Evolutionary conservation across 2,888 invertebrate genomes (phyloP).

Genomic region (Eupithecia inturbata): DNA sequence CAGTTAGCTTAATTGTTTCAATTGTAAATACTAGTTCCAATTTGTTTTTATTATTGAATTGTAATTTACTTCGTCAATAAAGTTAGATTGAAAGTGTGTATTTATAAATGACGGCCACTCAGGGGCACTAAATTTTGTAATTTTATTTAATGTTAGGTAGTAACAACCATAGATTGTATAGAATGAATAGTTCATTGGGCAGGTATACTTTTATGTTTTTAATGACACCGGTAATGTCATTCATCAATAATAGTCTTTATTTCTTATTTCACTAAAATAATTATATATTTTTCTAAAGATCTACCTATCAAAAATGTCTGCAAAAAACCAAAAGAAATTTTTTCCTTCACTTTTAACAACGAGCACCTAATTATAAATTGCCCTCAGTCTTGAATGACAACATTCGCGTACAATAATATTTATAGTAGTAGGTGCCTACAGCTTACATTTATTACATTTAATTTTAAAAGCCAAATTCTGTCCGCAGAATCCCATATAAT

Average conservation of each 20-base stretch:
- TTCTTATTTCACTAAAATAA: too few relatives aligned
- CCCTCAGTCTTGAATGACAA: not conserved
- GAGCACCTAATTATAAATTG: not conserved
- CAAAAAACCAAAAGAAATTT: not conserved
- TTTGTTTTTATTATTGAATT: too few relatives aligned
- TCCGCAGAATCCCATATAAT: slow-evolving; percentile 3
- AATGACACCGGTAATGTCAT: too few relatives aligned
- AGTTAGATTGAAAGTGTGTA: too few relatives aligned
- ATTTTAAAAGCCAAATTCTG: slow-evolving; percentile 9
- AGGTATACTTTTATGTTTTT: too few relatives aligned
- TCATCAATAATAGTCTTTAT: too few relatives aligned
- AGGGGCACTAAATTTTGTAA: not conserved
- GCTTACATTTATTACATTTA: slow-evolving; percentile 5
- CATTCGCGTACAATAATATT: slow-evolving; percentile 6
- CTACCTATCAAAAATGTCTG: not conserved
- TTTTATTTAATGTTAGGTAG: not conserved
- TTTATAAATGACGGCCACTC: not conserved
- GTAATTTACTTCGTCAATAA: too few relatives aligned
- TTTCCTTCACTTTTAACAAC: not conserved
- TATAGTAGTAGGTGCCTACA: not conserved
- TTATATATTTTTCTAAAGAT: too few relatives aligned
- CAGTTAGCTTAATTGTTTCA: too few relatives aligned
- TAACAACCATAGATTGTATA: not conserved
- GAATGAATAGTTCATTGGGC: too few relatives aligned
- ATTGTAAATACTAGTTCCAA: too few relatives aligned